phyloP scores from a whole-genome alignment of 2,113 vertebrate genomes.

The Anser cygnoides region DNA sequence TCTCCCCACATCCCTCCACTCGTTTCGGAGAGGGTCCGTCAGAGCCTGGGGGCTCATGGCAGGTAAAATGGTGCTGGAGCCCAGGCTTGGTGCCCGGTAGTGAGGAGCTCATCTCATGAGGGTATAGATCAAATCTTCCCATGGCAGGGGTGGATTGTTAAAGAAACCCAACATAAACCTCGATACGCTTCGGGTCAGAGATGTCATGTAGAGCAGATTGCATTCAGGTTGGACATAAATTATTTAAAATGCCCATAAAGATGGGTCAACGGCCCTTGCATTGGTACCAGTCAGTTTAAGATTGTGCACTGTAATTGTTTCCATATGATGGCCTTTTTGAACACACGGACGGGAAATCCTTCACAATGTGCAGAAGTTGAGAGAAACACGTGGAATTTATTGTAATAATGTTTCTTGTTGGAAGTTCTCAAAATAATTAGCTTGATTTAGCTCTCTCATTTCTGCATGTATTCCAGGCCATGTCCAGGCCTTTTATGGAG shows the following conservation, averaged over 20 bases:
- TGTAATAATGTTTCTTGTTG: slow-evolving; percentile 27
- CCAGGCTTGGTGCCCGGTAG: not conserved
- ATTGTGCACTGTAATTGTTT: slow-evolving; percentile 32
- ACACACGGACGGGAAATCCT: slow-evolving; percentile 11
- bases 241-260: slow-evolving; percentile 61
- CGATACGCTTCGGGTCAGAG: slow-evolving; percentile 20
- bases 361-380: not conserved
- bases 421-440: slow-evolving; percentile 56
- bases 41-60: not conserved
- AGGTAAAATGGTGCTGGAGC: rapidly evolving
- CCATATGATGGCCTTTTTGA: slow-evolving; percentile 13
- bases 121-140: not conserved
- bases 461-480: slow-evolving; percentile 17
- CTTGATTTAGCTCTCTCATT: slow-evolving; percentile 43
- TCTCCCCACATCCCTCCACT: not conserved
- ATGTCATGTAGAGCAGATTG: slow-evolving; percentile 59
- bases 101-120: not conserved
- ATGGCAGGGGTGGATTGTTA: slow-evolving; percentile 48
- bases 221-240: slow-evolving; percentile 56
- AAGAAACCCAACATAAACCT: slow-evolving; percentile 63
- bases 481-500: not conserved
- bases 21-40: rapidly evolving
- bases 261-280: slow-evolving; percentile 39
- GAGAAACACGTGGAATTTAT: slow-evolving; percentile 40
- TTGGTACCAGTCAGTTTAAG: not conserved